Evolutionary conservation across 1,140 invertebrate genomes (phyloP), one percentile per base, ranked within the genome.

Genomic region (Xylocopa sonorina): DNA sequence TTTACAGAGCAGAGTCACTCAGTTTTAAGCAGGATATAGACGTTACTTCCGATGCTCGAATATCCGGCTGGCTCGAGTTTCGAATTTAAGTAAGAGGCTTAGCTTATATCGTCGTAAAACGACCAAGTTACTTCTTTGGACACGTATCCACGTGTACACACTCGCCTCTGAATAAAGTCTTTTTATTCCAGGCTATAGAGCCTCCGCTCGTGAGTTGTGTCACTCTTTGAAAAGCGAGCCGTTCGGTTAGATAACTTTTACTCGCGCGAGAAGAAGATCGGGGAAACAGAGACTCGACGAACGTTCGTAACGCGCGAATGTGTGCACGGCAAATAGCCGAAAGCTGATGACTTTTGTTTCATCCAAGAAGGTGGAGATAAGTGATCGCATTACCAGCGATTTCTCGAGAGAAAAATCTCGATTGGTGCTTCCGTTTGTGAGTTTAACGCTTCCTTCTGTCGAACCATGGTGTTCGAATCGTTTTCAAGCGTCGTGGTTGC

Each of bases 121-220:
- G 29, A 4, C 1, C 16, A 5, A 50, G 21, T 51, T 18, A 29
- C 32, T 24, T 21, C 32, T 34, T 24, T n/a, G 5, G 9, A 34
- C 18, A 67, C 29, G 46, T 51, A 38, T 34, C 21, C 29, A 32
- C 27, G 16, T 16, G n/a, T 27, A n/a, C 24, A 43, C 12, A 34
- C 27, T 63, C 48, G 48, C 7, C 63, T 69, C 9, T 41, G 29
- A 68, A 53, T 55, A n/a, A 69, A 68, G 18, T 68, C 48, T 34
- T 55, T 55, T 55, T 55, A 55, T 55, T 38, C 32, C 14, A 7
- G 18, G 48, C n/a, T 4, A 16, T 6, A 16, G 24, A n/a, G 34
- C 24, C 48, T 16, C 27, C 64, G 64, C 32, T 69, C 34, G 32
- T 16, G 34, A 53, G 12, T n/a, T 38, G 50, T 66, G 27, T 4